Base-by-base conservation (phyloP, 1,140 invertebrate species). In the Thaumatotibia leucotreta region DNA sequence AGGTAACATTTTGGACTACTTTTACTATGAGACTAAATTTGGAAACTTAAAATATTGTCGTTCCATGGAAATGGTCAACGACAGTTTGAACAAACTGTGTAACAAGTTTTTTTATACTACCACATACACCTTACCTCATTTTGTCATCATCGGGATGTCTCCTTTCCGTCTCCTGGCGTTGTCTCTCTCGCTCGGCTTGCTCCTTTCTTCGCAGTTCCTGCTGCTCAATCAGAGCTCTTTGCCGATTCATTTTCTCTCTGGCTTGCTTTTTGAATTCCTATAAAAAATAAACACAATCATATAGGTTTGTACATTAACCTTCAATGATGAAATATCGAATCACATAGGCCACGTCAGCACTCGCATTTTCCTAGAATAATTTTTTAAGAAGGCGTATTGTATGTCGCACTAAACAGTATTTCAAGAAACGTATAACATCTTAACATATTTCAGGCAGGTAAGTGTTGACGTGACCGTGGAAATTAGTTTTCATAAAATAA, bases 201-300 rank as follows among this genome's bases (percentile, higher is more conserved):
- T 98, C 96, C 81, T 97, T 96, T 86, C 97, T 95, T 31, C 96
- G 92, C 79, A 96, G 88, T 78, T 97, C 96, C 80, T 97, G 95
- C 75, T 96, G 96, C 86, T 98, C 96, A 65, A 95, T 91, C 2
- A 98, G 88, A 64, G 96, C 95, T 82, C 96, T 94, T 92, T 98
- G 96, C 86, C 97, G 93, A 91, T 98, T 97, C 67, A 95, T 95
- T 84, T 99, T 98, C 89, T 99, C 97, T 88, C 97, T 97, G 6
- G 98, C 98, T 92, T 98, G 96, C 83, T 98, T 98, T 83, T 97
- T 97, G 86, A 99, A 99, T 71, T 95, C 95, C 91, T 97, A 93
- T 77, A 95, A 96, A 69, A 93, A 92, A 23, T 58, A 54, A 65
- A 24, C 65, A n/a, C n/a, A 66, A 11, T 63, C 10, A 45, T 45